Evolutionary conservation across 2,888 invertebrate species (phyloP).

Genomic region (Chrysolina americana): DNA sequence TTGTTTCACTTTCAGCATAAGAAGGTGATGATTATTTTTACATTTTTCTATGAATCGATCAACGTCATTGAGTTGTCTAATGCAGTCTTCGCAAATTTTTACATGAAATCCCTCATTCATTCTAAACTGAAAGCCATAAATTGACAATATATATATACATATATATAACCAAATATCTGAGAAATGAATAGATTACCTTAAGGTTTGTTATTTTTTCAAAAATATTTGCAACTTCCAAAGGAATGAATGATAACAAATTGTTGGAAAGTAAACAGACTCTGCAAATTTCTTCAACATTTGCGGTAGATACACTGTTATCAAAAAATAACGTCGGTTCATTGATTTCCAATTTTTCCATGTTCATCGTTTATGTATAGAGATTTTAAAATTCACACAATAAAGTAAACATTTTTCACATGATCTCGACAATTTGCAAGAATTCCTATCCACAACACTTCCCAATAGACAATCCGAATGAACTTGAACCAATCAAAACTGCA

Average conservation of each 20-base stretch:
- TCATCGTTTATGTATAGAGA: too few species aligned
- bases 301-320: background rate
- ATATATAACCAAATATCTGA: background rate
- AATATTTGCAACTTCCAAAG: conserved; percentile 29
- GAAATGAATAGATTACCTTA: conserved; percentile 34
- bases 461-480: too few species aligned
- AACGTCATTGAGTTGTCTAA: conserved; percentile 36
- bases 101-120: conserved; percentile 38
- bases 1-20: conserved; percentile 24
- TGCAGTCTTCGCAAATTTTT: conserved; percentile 44
- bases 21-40: conserved; percentile 34
- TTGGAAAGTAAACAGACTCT: conserved; percentile 44
- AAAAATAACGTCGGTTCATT: background rate
- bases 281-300: conserved; percentile 43
- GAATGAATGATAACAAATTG: conserved; percentile 31
- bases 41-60: conserved; percentile 43
- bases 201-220: conserved; percentile 42
- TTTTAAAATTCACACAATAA: too few species aligned
- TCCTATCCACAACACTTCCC: too few species aligned
- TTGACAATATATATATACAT: conserved; percentile 1
- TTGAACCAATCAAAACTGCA: too few species aligned
- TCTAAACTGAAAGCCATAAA: conserved; percentile 35
- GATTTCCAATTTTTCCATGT: too few species aligned
- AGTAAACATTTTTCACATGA: too few species aligned
- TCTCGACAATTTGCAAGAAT: too few species aligned